Base-by-base conservation (phyloP, 2,888 invertebrate genomes). In the Limnephilus lunatus region DNA sequence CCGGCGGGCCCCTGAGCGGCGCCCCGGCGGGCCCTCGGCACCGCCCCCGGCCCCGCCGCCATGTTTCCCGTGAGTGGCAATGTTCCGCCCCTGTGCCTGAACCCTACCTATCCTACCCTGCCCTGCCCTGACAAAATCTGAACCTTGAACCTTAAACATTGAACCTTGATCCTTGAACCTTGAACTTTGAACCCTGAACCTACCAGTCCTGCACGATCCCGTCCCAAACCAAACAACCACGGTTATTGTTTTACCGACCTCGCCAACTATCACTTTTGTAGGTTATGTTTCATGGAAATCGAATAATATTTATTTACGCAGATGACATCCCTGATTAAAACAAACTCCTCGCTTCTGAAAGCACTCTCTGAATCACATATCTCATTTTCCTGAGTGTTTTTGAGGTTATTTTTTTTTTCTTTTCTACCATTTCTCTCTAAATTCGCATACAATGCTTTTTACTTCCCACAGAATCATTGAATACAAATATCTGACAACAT, bases 31-130 rank as follows among this genome's bases (percentile, higher is more conserved):
- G 44, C 90, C 82, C n/a, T 88, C 90, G 86, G 81, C 81, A 68
- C 92, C 80, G 48, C 91, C 94, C 94, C 94, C 94, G 94, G 96
- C 96, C 94, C 96, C 96, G 93, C 95, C 95, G 94, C 95, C 94
- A 94, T 94, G 94, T 94, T 94, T 92, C 94, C 94, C 94, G 95
- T 96, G 96, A 96, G 93, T 93, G 96, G 95, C 95, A 90, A 94
- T 94, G 94, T 94, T 94, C 93, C 85, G 44, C 87, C 87, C 86
- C 88, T 93, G 94, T 94, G 94, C 94, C 94, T 94, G 94, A 93
- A 94, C 94, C 93, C 68, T 9, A 68, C 9, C 93, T 89, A 2
- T 53, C 93, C 87, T 91, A 92, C 94, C 93, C 94, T 94, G 94
- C 94, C 94, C 94, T 93, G 89, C 89, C 89, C 89, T 92, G 92